Base-by-base conservation (phyloP, 2,888 invertebrate genomes). In the Rhingia rostrata region DNA sequence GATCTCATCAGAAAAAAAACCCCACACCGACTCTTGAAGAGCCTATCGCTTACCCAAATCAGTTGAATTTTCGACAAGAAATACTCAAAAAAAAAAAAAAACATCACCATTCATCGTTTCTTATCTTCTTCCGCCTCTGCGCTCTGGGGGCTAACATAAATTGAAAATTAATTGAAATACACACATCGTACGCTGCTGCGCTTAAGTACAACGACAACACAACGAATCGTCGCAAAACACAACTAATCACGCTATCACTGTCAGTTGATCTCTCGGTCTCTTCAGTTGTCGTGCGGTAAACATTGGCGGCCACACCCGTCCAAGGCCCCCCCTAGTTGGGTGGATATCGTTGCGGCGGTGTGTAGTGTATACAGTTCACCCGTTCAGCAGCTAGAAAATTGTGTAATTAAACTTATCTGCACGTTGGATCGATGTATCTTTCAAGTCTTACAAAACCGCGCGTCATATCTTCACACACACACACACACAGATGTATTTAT, bases 321-420 rank as follows among this genome's bases (percentile, higher is more conserved):
- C 60, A 7, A 7, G 30, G 22, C 61, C 54, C 53, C 53, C 32
- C 14, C 12, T 30, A 41, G 49, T 43, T 49, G 47, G 37, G 22
- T 22, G 22, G 22, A 22, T 56, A 66, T 49, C 64, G n/a, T 35
- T 61, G 51, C 22, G 63, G 39, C 22, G 47, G 56, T 12, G 14
- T 39, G n/a, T n/a, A 45, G 32, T 12, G 43, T 35, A 22, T 53
- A 53, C 70, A 60, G 64, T 66, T 51, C 75, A 67, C 61, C 61
- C 70, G 63, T 53, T 47, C 80, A 67, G 70, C 79, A 75, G 64
- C 84, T 84, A 75, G 84, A 75, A 84, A 80, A 84, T 80, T 84
- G 84, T 84, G 84, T 84, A 84, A 84, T 84, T 84, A 84, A 84
- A 84, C 35, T 84, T 84, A 84, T 84, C 84, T 54, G 74, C 80